Evolutionary conservation across 1,140 invertebrate genomes (phyloP).

Genomic region (Venturia canescens): DNA sequence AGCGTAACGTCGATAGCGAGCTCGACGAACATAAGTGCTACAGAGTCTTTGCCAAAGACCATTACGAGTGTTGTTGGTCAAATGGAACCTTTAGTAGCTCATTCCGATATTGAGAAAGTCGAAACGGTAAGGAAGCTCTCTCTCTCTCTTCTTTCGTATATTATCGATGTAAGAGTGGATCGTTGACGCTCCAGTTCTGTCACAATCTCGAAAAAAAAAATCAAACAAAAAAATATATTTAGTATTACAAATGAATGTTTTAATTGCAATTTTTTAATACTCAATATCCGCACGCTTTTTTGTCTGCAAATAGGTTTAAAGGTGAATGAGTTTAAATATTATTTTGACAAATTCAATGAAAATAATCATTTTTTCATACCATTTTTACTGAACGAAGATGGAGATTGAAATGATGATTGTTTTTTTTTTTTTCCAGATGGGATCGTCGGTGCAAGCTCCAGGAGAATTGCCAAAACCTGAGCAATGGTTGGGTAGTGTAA

Average conservation of each 20-base stretch:
- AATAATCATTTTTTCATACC: no score
- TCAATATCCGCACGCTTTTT: no score
- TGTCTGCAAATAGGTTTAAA: no score
- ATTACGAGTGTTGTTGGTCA: slow-evolving; percentile 57
- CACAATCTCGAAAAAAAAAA: no score
- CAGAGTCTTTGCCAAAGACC: slow-evolving; percentile 61
- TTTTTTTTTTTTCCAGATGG: slow-evolving; percentile 57
- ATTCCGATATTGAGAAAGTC: slow-evolving; percentile 15
- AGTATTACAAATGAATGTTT: no score
- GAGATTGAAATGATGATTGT: not conserved
- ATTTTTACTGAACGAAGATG: no score
- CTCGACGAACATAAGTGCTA: slow-evolving; percentile 64
- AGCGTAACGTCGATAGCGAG: slow-evolving; percentile 57
- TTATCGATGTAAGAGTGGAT: no score
- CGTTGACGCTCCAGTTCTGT: no score
- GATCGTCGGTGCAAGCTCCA: slow-evolving; percentile 61
- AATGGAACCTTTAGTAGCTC: slow-evolving; percentile 4
- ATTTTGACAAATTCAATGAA: not conserved
- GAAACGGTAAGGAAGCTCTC: slow-evolving; percentile 39
- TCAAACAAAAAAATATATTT: no score
- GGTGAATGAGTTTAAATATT: no score
- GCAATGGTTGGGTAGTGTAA: slow-evolving; percentile 87
- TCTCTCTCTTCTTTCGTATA: no score
- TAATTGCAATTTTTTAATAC: no score
- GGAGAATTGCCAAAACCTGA: slow-evolving; percentile 83